Base-by-base conservation (phyloP, 2,888 invertebrate genomes). In the Clunio marinus region DNA sequence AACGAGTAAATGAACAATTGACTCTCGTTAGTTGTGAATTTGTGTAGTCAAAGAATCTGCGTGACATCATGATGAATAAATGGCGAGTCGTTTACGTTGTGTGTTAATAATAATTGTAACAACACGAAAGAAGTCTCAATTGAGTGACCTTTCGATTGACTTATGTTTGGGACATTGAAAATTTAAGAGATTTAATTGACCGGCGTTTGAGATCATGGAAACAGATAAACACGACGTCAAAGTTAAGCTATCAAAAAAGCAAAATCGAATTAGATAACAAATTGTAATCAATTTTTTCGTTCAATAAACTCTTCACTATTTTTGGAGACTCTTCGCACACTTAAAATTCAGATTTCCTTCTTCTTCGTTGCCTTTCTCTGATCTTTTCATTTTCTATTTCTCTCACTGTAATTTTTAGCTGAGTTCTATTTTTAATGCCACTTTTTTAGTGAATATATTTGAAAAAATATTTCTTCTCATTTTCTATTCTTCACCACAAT, bases 361-460 rank as follows among this genome's bases (percentile, higher is more conserved):
- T 15, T 8, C 13, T 22, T 22, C 25, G 8, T 59, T 59, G 35
- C 63, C 45, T 27, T 65, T 65, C 63, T 65, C 46, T 41, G 62
- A 62, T 62, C 62, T 65, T 62, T 46, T 41, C 41, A 41, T 3
- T 15, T 41, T 17, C 62, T 62, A 20, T 65, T 27, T 65, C 28
- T 35, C 46, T 65, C 63, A 27, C 27, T 58, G 45, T 15, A 24
- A 45, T 46, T 46, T 65, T 65, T 35, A 65, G 63, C 63, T 65
- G 63, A 65, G 41, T 65, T 65, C 63, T 65, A 65, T 65, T 65
- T 65, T 65, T 65, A 65, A 7, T 65, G 17, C 63, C 63, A 65
- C 63, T 65, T 65, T 15, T 58, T 58, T 60, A 22, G 45, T 65
- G 63, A 46, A 60, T 45, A 41, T 45, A 46, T 46, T 65, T 46